phyloP scores from a whole-genome alignment of 2,888 invertebrate genomes.

The Tridacna crocea region DNA sequence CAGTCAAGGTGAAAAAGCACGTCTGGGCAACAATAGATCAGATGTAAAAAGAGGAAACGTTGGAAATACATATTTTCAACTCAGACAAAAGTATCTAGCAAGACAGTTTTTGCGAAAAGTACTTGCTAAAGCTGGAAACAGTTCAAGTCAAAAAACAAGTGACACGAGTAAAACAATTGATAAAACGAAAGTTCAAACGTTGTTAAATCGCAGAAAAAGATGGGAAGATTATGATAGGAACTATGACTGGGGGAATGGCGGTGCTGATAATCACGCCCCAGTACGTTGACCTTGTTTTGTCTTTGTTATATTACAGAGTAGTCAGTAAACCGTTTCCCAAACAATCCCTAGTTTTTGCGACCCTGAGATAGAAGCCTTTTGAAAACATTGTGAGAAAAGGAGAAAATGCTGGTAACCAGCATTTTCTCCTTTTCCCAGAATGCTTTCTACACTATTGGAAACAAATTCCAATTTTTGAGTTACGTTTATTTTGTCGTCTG shows the following conservation, averaged over 20 bases:
- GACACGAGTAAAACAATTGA: neutral
- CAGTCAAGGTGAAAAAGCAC: too few relatives aligned
- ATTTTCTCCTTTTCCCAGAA: too few relatives aligned
- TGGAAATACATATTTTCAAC: slow-evolving; percentile 11
- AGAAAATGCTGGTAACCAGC: too few relatives aligned
- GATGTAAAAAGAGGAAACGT: neutral
- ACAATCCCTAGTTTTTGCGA: too few relatives aligned
- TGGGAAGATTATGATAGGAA: slow-evolving; percentile 50
- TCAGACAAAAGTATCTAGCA: neutral
- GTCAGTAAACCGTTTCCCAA: too few relatives aligned
- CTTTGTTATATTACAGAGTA: too few relatives aligned
- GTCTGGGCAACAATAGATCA: neutral
- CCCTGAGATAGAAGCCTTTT: too few relatives aligned
- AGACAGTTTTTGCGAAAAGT: slow-evolving; percentile 5
- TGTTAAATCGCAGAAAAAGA: slow-evolving; percentile 20
- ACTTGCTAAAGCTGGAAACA: neutral
- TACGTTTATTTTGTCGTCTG: too few relatives aligned
- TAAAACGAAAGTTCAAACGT: neutral
- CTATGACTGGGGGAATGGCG: slow-evolving; percentile 59
- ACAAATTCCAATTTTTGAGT: too few relatives aligned
- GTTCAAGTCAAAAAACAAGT: neutral
- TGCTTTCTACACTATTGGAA: too few relatives aligned
- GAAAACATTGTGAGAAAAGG: too few relatives aligned
- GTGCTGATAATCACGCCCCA: slow-evolving; percentile 46
- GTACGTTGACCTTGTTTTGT: slow-evolving; percentile 15